phyloP scores from a whole-genome alignment of 2,888 invertebrate genomes.

The Pandemis corylana region DNA sequence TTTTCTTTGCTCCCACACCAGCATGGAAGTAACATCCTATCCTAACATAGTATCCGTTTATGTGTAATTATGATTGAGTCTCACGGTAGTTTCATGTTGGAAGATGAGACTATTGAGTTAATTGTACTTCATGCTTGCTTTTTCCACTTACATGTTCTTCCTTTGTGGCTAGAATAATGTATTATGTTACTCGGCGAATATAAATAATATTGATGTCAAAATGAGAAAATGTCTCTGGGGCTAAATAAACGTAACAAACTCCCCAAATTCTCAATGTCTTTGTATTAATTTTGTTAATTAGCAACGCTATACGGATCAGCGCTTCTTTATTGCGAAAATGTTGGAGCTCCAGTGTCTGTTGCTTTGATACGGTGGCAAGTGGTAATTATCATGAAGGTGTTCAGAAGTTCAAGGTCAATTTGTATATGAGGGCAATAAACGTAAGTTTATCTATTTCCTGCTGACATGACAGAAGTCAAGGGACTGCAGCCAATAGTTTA shows the following conservation, averaged over 20 bases:
- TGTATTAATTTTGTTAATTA: conserved; percentile 22
- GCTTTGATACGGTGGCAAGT: too few relatives aligned
- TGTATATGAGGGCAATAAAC: neutral
- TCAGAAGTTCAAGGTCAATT: too few relatives aligned
- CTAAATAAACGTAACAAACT: conserved; percentile 20
- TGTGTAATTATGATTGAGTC: too few relatives aligned
- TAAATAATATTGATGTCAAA: conserved; percentile 4
- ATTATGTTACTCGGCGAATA: neutral
- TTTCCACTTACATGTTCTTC: neutral
- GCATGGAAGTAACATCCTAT: too few relatives aligned
- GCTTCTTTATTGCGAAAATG: neutral
- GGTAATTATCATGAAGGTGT: too few relatives aligned
- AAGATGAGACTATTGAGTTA: neutral
- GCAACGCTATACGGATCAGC: neutral
- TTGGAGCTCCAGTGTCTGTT: too few relatives aligned
- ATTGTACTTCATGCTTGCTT: neutral
- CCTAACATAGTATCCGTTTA: too few relatives aligned
- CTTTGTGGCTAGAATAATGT: neutral
- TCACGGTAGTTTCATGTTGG: too few relatives aligned
- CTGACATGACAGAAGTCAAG: too few relatives aligned
- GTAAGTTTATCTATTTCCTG: too few relatives aligned
- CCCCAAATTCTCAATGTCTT: conserved; percentile 1
- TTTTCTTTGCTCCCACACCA: too few relatives aligned
- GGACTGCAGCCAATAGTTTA: too few relatives aligned
- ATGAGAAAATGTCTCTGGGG: conserved; percentile 6